Base-by-base conservation (phyloP, 2,888 invertebrate genomes). In the Nowickia ferox region DNA sequence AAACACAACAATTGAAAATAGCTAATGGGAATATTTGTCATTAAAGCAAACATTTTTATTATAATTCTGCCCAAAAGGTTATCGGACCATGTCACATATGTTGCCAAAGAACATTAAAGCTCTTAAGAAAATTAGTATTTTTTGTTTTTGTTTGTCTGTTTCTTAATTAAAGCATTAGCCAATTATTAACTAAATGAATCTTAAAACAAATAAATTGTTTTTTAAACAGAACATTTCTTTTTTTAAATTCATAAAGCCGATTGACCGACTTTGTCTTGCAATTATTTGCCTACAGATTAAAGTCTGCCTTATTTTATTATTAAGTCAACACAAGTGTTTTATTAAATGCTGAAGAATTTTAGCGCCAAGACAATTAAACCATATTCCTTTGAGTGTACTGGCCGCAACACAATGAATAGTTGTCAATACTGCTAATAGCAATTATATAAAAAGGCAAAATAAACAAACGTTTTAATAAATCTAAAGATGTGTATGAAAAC, bases 371-470 rank as follows among this genome's bases (percentile, higher is more conserved):
- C 71, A 79, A 63, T 71, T 79, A 71, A 79, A 71, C n/a, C 19
- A 63, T 53, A 55, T 61, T 30, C 9, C 11, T 17, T 4, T 38
- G 80, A 66, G 65, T 66, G 72, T 57, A 74, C 9, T 19, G 9
- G 80, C 80, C 65, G 61, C 65, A 40, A 51, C 13, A 66, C 57
- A 74, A 72, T 57, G 72, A 65, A 57, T 55, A n/a, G 44, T 65
- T 72, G 53, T 72, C 79, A 79, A 79, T 79, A 79, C 71, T 71
- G 53, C 53, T 38, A 78, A 77, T 78, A 48, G 42, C 19, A 69
- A 51, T 13, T 51, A 61, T n/a, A 17, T 40, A n/a, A 42, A 59
- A n/a, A 53, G 48, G 17, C 22, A 75, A 57, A 30, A 30, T 30
- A 30, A 30, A 30, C 6, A 57, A 68, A 40, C 13, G 9, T 15